A percentile compares a stretch with the other conserved stretches of the same genome.
Evolutionary conservation across 2,797 vertebrate species (phyloP).

Genomic region (Oreortyx pictus): DNA sequence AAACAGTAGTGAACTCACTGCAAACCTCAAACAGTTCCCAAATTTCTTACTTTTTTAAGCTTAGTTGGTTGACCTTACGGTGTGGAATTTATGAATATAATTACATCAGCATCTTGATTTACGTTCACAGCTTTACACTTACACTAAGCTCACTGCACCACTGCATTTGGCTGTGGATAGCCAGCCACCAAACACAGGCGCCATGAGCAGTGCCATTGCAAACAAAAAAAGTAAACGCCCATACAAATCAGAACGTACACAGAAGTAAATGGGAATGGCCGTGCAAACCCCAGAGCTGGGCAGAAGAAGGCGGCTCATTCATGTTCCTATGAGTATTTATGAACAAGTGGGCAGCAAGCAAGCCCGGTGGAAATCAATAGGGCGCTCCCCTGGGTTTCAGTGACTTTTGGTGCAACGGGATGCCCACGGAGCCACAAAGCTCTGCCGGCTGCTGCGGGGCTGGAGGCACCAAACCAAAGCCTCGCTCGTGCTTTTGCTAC

Average conservation of each 20-base stretch:
- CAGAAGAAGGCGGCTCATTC: neutral
- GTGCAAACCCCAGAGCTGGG: neutral
- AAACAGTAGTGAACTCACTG: neutral
- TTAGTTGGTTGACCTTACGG: neutral
- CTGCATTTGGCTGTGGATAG: neutral
- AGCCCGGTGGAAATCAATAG: neutral
- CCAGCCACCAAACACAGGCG: neutral
- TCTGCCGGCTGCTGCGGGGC: fast-evolving
- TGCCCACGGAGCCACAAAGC: neutral
- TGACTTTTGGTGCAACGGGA: neutral
- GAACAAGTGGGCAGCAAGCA: neutral
- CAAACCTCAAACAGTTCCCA: neutral
- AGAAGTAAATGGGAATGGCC: neutral
- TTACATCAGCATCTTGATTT: neutral
- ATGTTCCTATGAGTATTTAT: neutral
- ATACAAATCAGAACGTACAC: neutral
- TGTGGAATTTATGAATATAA: neutral
- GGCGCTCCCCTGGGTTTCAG: neutral
- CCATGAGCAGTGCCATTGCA: neutral
- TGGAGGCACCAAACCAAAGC: neutral
- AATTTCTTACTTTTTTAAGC: neutral
- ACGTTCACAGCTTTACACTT: neutral
- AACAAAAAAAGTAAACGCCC: neutral
- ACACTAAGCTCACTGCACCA: neutral
- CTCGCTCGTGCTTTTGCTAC: neutral